Conservation (phyloP, 2,113 vertebrate species). For the Calypte anna region DNA sequence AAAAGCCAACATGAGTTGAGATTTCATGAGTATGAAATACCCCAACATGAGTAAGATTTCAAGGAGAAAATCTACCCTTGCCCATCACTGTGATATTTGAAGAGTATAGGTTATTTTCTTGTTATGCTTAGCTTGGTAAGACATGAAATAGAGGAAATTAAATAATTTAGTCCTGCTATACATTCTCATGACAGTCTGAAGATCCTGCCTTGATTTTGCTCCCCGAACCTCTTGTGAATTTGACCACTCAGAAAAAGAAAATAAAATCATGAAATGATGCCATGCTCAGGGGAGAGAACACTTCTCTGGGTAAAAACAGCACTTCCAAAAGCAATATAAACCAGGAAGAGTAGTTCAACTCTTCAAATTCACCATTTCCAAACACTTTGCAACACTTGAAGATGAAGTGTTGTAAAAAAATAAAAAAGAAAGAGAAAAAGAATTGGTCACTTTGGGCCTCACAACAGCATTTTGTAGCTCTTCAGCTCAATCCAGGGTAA, state of each 20-base stretch:
- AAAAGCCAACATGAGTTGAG: not conserved
- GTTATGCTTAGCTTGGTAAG: not conserved
- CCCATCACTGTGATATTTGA: not conserved
- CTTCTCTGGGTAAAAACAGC: not conserved
- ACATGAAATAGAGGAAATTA: not conserved
- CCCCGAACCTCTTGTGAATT: not conserved
- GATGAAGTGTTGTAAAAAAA: not conserved
- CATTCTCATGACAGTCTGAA: not conserved
- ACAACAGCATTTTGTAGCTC: not conserved
- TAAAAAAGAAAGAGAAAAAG: not conserved
- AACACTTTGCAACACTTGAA: not conserved
- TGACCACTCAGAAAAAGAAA: not conserved
- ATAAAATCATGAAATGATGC: not conserved
- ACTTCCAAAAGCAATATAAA: not conserved
- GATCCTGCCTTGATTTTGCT: not conserved
- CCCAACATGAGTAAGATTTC: not conserved
- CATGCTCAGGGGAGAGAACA: not conserved
- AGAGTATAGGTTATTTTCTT: not conserved
- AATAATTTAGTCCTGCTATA: not conserved
- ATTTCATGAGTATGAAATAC: too few relatives aligned
- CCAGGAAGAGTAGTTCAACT: not conserved
- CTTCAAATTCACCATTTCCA: not conserved
- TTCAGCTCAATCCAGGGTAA: not conserved
- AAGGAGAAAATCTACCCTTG: not conserved
- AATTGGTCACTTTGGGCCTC: not conserved